These are phyloP conservation scores for Melangyna quadrimaculata DNA, from an alignment of 2,888 invertebrate genomes.

Conservation along the genomic window DNA sequence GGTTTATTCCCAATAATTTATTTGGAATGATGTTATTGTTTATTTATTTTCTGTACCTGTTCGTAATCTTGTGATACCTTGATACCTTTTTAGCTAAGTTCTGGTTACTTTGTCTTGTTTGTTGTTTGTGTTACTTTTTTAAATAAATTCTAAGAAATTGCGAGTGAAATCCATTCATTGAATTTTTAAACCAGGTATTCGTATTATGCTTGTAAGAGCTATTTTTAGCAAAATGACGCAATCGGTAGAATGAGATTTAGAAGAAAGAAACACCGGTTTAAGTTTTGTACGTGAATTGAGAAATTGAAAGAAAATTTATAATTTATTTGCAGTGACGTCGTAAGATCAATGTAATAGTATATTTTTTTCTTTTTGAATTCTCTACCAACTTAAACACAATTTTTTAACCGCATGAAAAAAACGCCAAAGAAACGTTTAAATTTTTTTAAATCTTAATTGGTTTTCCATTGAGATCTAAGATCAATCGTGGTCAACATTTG, in stretches of 20 bases:
- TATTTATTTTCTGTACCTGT: background rate
- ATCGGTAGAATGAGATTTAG: conserved; percentile 2
- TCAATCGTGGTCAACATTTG: too few relatives aligned
- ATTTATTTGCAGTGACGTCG: conserved; percentile 42
- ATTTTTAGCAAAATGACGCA: conserved; percentile 56
- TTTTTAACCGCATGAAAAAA: too few relatives aligned
- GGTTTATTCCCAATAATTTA: background rate
- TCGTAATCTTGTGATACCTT: background rate
- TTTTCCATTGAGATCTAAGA: too few relatives aligned
- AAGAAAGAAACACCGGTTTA: conserved; percentile 20
- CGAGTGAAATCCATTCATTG: background rate
- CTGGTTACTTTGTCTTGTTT: background rate
- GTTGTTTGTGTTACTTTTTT: background rate
- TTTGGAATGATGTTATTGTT: background rate
- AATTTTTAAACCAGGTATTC: conserved; percentile 17
- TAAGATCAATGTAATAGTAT: too few relatives aligned
- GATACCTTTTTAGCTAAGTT: background rate
- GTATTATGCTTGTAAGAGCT: background rate
- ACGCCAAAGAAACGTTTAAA: too few relatives aligned
- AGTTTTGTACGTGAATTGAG: conserved; percentile 1
- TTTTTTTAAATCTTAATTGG: too few relatives aligned
- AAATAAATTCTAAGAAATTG: conserved; percentile 25
- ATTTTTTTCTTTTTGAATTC: too few relatives aligned
- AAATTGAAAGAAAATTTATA: background rate
- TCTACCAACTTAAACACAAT: too few relatives aligned